phyloP scores from a whole-genome alignment of 2,113 vertebrate species.

The Oreocharis arfaki region DNA sequence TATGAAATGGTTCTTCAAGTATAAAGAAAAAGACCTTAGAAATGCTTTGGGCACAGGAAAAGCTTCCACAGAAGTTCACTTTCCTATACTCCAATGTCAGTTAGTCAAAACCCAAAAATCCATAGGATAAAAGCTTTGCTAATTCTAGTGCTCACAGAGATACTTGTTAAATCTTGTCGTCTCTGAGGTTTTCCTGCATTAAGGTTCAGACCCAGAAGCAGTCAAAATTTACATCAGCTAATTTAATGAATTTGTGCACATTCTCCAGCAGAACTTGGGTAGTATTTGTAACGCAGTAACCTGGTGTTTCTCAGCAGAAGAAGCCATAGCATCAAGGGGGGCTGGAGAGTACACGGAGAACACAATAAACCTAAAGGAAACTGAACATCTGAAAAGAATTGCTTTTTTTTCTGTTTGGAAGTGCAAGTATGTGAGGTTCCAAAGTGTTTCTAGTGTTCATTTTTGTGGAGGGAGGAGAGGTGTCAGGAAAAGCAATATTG shows the following conservation, averaged over 20 bases:
- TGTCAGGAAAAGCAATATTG: not conserved
- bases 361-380: not conserved
- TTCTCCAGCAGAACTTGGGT: not conserved
- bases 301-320: not conserved
- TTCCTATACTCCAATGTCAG: not conserved
- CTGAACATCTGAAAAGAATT: not conserved
- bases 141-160: not conserved
- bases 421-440: not conserved
- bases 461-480: not conserved
- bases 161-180: not conserved
- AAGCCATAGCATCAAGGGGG: not conserved
- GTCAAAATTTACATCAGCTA: not conserved
- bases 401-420: not conserved
- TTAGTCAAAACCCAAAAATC: not conserved
- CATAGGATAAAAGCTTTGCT: not conserved
- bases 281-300: not conserved
- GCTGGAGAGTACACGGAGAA: fast-evolving
- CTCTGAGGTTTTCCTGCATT: not conserved
- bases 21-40: not conserved
- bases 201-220: not conserved
- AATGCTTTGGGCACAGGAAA: not conserved
- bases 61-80: not conserved
- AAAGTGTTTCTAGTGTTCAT: not conserved
- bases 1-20: not conserved
- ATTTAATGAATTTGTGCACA: not conserved